phyloP scores from a whole-genome alignment of 2,888 invertebrate genomes.

The Tryphoninae sp. region DNA sequence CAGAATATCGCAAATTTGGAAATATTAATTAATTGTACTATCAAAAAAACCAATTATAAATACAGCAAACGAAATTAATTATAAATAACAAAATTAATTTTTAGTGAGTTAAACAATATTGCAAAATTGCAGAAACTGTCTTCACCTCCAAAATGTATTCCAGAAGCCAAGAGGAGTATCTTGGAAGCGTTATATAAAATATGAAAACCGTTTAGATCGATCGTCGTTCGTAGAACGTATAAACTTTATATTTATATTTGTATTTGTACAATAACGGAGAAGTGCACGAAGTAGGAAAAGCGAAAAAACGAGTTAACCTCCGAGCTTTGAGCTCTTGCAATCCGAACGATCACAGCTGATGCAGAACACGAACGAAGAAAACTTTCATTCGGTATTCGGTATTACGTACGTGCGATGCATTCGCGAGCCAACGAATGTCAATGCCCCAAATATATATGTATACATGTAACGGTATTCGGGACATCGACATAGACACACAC shows the following conservation, averaged over 20 bases:
- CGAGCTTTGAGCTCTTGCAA: constrained; percentile 13
- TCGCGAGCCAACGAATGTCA: constrained; percentile 11
- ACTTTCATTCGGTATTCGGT: constrained; percentile 58
- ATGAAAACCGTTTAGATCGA: not conserved
- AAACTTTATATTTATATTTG: constrained; percentile 9
- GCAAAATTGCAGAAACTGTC: too few relatives aligned
- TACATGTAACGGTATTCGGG: not conserved
- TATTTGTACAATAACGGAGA: constrained; percentile 15
- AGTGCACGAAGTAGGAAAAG: not conserved
- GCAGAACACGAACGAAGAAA: constrained; percentile 51
- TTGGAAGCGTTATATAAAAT: not conserved
- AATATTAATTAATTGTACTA: too few relatives aligned
- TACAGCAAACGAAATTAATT: too few relatives aligned
- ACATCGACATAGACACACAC: not conserved
- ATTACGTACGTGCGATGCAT: constrained; percentile 56
- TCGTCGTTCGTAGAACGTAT: not conserved
- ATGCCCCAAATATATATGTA: constrained; percentile 20
- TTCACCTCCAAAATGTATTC: too few relatives aligned
- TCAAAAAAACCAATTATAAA: too few relatives aligned
- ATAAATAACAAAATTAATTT: too few relatives aligned
- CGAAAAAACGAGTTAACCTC: constrained; percentile 4
- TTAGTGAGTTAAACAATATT: too few relatives aligned
- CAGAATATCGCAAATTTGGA: too few relatives aligned
- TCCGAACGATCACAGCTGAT: constrained; percentile 20
- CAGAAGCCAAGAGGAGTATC: too few relatives aligned